Evolutionary conservation across 1,140 invertebrate species (phyloP), one percentile per base, ranked within the genome.

Genomic region (Latrodectus geometricus): DNA sequence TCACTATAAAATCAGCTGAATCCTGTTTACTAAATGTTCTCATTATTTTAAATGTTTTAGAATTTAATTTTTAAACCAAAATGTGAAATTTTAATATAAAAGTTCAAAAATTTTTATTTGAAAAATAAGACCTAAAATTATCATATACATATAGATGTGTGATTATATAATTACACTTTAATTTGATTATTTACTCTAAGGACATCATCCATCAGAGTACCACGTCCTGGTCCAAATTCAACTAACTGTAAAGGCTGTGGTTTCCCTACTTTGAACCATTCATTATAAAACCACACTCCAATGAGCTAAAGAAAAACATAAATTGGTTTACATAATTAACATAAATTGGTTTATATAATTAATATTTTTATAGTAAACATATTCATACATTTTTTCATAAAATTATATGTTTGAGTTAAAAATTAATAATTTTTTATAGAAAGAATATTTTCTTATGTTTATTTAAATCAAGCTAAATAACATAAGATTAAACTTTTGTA

Each of bases 181-280:
- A 61, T 61, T 49, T 48, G 69, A 9, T 88, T 88, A 77, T 90
- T 90, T 92, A 97, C 96, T 92, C 95, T 93, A 35, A 99, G 91
- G 89, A 99, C 94, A 92, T 99, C 97, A 88, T 94, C 92, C 83
- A 95, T 93, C 86, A 99, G 92, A 17, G 97, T 97, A 48, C 97
- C 98, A 90, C 95, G 93, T 3, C 98, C 98, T 21, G 98, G 98
- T 9, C 98, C 98, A 14, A 99, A 91, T 92, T 99, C 98, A 23
- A 99, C 94, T 52, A 99, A 91, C 90, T 98, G 96, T 75, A 99
- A 92, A 9, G 95, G 94, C 88, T 93, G 92, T 9, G 95, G 95
- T 11, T 93, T 92, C 21, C 94, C 94, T 90, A 96, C 93, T 92
- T 96, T 97, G 72, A 93, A 93, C 93, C 95, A 97, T 91, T 99